Base-by-base conservation (phyloP, 2,888 invertebrate genomes). In the Eilema sororculum region DNA sequence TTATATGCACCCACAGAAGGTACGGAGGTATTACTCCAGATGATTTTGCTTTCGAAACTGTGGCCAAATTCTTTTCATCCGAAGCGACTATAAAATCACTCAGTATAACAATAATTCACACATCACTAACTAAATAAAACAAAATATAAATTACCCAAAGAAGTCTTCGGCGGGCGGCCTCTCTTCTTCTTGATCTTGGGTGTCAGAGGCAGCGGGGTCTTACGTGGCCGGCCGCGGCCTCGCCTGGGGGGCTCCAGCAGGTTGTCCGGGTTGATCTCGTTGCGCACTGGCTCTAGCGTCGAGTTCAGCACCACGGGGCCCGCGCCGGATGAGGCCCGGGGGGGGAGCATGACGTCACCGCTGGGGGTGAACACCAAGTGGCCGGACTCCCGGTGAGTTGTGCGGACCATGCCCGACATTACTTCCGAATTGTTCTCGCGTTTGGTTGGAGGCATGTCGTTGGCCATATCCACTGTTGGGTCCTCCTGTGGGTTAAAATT, bases 351-450 rank as follows among this genome's bases (percentile, higher is more conserved):
- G 60, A 95, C 95, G 87, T 95, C 95, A 0, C 95, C 95, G 83
- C 94, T 89, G 3, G 95, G 86, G 0, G 95, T 95, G 88, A 95
- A 95, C 72, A 94, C 93, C 0, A 94, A 85, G 79, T 94, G 93
- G 0, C 94, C 93, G 8, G 94, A 93, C 81, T 95, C 95, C 65
- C 95, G 91, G 83, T 95, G 95, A 0, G 95, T 94, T 46, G 93
- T 94, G 25, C 95, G 92, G 12, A 95, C 95, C 94, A 93, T 95
- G 25, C 95, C 95, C 0, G 95, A 94, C 92, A 95, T 94, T 59
- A 95, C 92, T 52, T 93, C 93, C 0, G 93, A 91, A 80, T 87
- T 93, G 87, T 76, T 89, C 80, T 95, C 94, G 76, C 94, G 93
- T 68, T 93, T 94, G 41, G 79, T 72, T 0, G 81, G 62, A 0